Conservation (phyloP, 2,797 vertebrate species). For the Tapirus indicus region DNA sequence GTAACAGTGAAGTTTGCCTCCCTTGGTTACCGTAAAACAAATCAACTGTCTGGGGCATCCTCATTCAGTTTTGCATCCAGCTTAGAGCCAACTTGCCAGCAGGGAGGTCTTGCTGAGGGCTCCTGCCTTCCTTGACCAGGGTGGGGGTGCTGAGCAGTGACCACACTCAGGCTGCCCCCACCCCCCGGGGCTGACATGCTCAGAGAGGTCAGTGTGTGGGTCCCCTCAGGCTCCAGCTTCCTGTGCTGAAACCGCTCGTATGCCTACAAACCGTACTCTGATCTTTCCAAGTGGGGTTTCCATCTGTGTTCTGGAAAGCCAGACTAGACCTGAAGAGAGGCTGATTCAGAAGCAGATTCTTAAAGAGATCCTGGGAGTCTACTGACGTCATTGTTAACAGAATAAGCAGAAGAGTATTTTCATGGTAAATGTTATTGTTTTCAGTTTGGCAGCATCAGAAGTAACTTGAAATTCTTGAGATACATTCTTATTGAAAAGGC, state of each 20-base stretch:
- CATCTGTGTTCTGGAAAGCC: not conserved
- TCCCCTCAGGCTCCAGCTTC: too few species aligned
- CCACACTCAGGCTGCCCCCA: not conserved
- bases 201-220: not conserved
- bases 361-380: not conserved
- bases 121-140: not conserved
- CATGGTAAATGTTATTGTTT: not conserved
- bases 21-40: rapidly evolving
- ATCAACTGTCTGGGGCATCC: not conserved
- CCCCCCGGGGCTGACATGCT: not conserved
- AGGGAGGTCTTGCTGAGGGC: not conserved
- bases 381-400: not conserved
- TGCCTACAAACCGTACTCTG: rapidly evolving
- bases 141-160: not conserved
- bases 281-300: not conserved
- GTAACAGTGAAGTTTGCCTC: too few species aligned
- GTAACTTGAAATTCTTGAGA: not conserved
- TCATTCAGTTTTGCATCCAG: rapidly evolving
- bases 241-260: not conserved
- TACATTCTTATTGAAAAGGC: not conserved
- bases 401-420: not conserved
- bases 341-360: not conserved
- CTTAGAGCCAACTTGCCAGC: rapidly evolving
- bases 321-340: not conserved
- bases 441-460: too few species aligned